phyloP scores from a whole-genome alignment of 2,113 vertebrate genomes.

The cattle (Bos taurus) region ARS-UCD2.0 NC_037356.1:26326501-26327000 shows the following conservation, averaged over 20 bases:
- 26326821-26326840: slow-evolving; percentile 88
- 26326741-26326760: slow-evolving; percentile 76
- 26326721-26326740: slow-evolving; percentile 68
- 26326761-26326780: slow-evolving; percentile 78
- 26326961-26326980: slow-evolving; percentile 77
- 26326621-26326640: slow-evolving; percentile 75
- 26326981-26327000: slow-evolving; percentile 80
- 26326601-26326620: slow-evolving; percentile 67
- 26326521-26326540: slow-evolving; percentile 71
- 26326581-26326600: slow-evolving; percentile 66
- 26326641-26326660: slow-evolving; percentile 75
- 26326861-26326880: slow-evolving; percentile 74
- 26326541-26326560: slow-evolving; percentile 68
- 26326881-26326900: slow-evolving; percentile 74
- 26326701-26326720: slow-evolving; percentile 74
- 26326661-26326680: slow-evolving; percentile 70
- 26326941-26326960: slow-evolving; percentile 75
- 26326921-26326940: slow-evolving; percentile 78
- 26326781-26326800: slow-evolving; percentile 68
- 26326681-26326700: slow-evolving; percentile 84
- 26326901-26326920: slow-evolving; percentile 84
- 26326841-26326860: slow-evolving; percentile 87
- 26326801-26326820: slow-evolving; percentile 86
- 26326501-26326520: slow-evolving; percentile 76
- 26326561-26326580: slow-evolving; percentile 69